Conservation (phyloP, 1,140 invertebrate genomes). For the Stegodyphus mimosarum region DNA sequence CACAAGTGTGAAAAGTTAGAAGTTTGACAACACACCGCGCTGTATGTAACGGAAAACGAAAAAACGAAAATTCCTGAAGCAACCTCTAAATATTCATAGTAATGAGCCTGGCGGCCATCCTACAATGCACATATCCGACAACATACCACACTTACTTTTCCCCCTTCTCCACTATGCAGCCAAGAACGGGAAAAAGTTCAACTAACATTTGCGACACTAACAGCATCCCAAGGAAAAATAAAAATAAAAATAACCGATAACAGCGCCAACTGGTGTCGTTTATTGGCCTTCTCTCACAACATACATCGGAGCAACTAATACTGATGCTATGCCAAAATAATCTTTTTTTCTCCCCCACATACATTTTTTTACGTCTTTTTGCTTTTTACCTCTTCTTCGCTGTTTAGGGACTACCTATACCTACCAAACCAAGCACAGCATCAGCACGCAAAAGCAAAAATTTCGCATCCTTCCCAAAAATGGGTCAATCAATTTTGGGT, state of each 20-base stretch:
- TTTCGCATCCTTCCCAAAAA: slow-evolving; percentile 34
- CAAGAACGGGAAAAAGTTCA: neutral
- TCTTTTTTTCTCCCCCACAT: neutral
- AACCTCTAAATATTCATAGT: neutral
- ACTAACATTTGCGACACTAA: neutral
- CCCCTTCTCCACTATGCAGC: neutral
- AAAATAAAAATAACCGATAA: slow-evolving; percentile 31
- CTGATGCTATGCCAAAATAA: slow-evolving; percentile 15
- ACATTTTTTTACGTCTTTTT: neutral
- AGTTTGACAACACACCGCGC: too few species aligned
- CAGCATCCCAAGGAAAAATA: neutral
- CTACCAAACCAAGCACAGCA: neutral
- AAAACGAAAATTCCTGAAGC: too few species aligned
- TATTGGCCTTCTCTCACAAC: slow-evolving; percentile 34
- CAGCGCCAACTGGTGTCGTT: slow-evolving; percentile 47
- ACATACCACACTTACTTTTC: neutral
- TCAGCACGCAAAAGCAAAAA: slow-evolving; percentile 20
- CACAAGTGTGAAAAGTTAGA: too few species aligned
- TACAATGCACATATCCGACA: neutral
- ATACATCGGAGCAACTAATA: neutral
- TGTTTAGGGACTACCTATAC: neutral
- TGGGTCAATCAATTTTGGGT: slow-evolving; percentile 57
- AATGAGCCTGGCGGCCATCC: neutral
- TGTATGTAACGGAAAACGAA: too few species aligned
- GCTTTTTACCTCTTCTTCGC: neutral